A percentile compares a stretch with the other conserved stretches of the same genome.
These are phyloP conservation scores for Hycleus cichorii DNA, from an alignment of 1,140 invertebrate genomes.

Conservation along the genomic window DNA sequence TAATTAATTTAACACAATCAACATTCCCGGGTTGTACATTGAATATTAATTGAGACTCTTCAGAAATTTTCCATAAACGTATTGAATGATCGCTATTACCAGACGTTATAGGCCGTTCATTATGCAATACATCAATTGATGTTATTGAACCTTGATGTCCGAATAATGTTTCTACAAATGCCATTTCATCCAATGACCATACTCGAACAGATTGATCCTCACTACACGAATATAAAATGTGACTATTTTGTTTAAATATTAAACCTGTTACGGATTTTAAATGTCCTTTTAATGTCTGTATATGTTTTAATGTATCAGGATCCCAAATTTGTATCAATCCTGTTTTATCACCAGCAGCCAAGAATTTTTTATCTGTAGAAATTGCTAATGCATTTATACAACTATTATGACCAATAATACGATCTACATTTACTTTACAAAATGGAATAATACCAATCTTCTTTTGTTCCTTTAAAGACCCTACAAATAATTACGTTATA, in stretches of 20 bases:
- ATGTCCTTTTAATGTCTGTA: conserved; percentile 79
- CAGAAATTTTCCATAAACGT: conserved; percentile 91
- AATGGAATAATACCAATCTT: conserved; percentile 50
- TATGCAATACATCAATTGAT: conserved; percentile 75
- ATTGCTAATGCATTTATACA: conserved; percentile 67
- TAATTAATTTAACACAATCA: conserved; percentile 81
- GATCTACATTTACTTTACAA: conserved; percentile 42
- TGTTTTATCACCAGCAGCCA: conserved; percentile 71
- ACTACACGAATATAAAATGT: conserved; percentile 79
- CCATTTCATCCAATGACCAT: conserved; percentile 93
- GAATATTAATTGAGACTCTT: conserved; percentile 93
- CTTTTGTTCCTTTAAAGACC: conserved; percentile 48
- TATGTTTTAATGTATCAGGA: conserved; percentile 61
- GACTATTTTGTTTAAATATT: conserved; percentile 78
- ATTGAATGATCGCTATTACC: conserved; percentile 82
- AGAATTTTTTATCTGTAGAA: conserved; percentile 76
- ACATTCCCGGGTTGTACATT: conserved; percentile 74
- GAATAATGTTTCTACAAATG: conserved; percentile 92
- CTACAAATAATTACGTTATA: conserved; percentile 32
- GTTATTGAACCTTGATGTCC: conserved; percentile 87
- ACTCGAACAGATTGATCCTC: conserved; percentile 83
- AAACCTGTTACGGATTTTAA: conserved; percentile 68
- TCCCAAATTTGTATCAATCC: conserved; percentile 80
- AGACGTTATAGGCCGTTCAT: conserved; percentile 80
- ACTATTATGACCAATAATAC: conserved; percentile 48